Base-by-base conservation (phyloP, 2,888 invertebrate genomes). In the Caenorhabditis sp. region DNA sequence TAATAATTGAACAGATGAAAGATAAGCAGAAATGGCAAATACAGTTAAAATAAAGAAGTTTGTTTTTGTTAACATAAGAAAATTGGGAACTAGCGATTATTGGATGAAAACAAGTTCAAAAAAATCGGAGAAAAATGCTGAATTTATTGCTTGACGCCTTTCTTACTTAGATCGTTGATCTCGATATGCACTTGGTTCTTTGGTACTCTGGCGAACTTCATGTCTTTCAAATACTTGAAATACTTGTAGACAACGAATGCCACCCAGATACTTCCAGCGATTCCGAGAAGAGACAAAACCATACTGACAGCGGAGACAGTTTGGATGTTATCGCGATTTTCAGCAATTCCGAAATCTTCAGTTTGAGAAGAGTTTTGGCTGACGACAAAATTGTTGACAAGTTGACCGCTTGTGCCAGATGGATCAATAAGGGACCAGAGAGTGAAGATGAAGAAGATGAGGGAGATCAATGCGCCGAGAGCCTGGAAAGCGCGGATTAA, bases 361-460 rank as follows among this genome's bases (percentile, higher is more conserved):
- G 70, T 59, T 36, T 62, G 31, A 1, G 77, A 69, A 12, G 65
- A 50, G 56, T 80, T 80, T 31, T 69, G 67, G 20, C 57, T 67
- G 10, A 76, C 67, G 20, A 80, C 63, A 38, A 77, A 76, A 58
- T 80, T 75, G 57, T 76, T 80, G 26, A 76, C 76, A 10, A 76
- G 60, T 57, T 70, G 53, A 56, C 74, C 78, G 26, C 75, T 72
- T 5, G 52, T 61, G 12, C 78, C 76, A 20, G 62, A 61, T 49
- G 80, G 80, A 56, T 80, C 78, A 49, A 80, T 75, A n/a, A 80
- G 61, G 0, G 80, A 73, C 80, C 80, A 80, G 57, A 78, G 50
- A 2, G 73, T 65, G 62, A 72, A 65, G 27, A 69, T 56, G 57
- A 80, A 67, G 61, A 80, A 64, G 61, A 76, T 56, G 14, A 75